Evolutionary conservation across 2,797 vertebrate species (phyloP).

Genomic region (Eleutherodactylus coqui): DNA sequence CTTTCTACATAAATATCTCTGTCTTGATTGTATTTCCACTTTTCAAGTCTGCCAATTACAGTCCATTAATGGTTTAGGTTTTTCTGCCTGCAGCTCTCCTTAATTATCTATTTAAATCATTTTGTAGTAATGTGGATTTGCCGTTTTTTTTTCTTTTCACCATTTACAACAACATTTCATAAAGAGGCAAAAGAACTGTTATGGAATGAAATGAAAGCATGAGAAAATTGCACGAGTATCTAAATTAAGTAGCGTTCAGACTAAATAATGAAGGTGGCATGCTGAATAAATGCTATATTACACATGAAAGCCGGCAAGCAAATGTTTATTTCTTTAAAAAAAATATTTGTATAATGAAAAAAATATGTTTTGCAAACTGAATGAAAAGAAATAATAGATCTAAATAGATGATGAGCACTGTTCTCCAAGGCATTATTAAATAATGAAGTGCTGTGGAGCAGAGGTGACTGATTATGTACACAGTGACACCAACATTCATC

Average conservation of each 20-base stretch:
- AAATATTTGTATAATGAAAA: constrained; percentile 4
- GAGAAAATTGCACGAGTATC: constrained; percentile 22
- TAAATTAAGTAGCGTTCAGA: background rate
- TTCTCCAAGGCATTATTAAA: background rate
- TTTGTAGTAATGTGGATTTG: too few relatives aligned
- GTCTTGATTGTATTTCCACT: too few relatives aligned
- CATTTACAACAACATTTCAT: constrained; percentile 45
- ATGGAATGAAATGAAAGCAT: constrained; percentile 46
- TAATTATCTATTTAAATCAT: background rate
- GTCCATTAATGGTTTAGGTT: constrained; percentile 45
- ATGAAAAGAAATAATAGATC: background rate
- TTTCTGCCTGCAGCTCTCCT: constrained; percentile 39
- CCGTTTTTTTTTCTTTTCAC: background rate
- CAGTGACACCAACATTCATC: too few relatives aligned
- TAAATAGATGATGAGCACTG: background rate
- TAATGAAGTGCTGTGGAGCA: background rate
- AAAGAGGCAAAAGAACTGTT: constrained; percentile 33
- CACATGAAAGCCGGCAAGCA: background rate
- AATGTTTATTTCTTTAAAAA: background rate
- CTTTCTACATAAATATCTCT: too few relatives aligned
- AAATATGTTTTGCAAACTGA: background rate
- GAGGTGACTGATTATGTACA: background rate
- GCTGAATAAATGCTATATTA: background rate
- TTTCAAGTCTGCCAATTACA: background rate
- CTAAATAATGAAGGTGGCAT: background rate